A percentile compares a stretch with the other conserved stretches of the same genome.
Evolutionary conservation across 2,113 vertebrate species (phyloP).

Genomic region (Acrocephalus arundinaceus): DNA sequence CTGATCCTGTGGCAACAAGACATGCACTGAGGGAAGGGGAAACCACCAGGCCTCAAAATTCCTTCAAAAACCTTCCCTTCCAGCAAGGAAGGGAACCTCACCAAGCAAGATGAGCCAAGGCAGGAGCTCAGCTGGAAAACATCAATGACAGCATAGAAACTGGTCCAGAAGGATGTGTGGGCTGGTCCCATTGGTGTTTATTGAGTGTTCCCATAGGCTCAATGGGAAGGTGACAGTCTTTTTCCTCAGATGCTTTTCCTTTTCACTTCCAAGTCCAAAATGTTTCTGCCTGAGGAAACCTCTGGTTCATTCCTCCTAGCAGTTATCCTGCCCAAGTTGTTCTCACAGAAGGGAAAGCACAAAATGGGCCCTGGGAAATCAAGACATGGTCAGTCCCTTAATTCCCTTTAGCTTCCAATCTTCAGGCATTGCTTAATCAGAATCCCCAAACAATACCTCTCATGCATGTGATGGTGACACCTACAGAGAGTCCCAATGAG

Average conservation of each 20-base stretch:
- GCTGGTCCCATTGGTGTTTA: neutral
- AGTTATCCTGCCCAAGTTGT: neutral
- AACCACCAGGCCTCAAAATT: neutral
- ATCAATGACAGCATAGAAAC: neutral
- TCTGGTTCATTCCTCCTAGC: neutral
- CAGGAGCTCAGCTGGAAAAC: neutral
- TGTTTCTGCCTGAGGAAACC: neutral
- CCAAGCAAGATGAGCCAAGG: neutral
- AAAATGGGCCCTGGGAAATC: neutral
- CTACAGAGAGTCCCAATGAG: neutral
- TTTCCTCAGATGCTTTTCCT: neutral
- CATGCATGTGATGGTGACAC: neutral
- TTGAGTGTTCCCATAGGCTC: neutral
- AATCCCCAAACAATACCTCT: neutral
- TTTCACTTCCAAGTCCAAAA: neutral
- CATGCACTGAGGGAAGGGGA: neutral
- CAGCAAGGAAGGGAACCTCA: neutral
- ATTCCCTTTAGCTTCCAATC: neutral
- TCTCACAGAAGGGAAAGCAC: neutral
- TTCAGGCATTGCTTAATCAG: neutral
- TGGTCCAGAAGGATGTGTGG: neutral
- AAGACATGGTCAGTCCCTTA: neutral
- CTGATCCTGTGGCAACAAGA: neutral
- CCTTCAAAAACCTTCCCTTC: neutral
- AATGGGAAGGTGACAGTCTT: neutral